These are phyloP conservation scores for Lycophotia porphyrea DNA, from an alignment of 2,888 invertebrate species.

Conservation along the genomic window DNA sequence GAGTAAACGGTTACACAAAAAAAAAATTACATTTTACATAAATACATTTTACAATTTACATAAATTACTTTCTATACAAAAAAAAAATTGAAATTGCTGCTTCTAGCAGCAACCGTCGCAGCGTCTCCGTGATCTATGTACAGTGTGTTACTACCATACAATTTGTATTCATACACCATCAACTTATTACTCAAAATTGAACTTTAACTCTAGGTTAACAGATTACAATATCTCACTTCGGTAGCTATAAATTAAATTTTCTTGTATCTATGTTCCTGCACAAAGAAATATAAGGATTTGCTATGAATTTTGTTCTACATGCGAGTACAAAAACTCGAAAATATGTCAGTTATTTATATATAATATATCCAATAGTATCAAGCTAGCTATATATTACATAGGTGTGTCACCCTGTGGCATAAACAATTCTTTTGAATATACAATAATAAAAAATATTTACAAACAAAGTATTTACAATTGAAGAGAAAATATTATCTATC, in stretches of 20 bases:
- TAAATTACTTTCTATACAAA: neutral
- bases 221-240: neutral
- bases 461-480: constrained; percentile 35
- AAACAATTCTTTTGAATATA: constrained; percentile 54
- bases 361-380: constrained; percentile 54
- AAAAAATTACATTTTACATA: too few species aligned
- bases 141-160: constrained; percentile 79
- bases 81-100: neutral
- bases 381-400: constrained; percentile 64
- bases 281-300: constrained; percentile 16
- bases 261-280: constrained; percentile 1
- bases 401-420: constrained; percentile 48
- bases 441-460: constrained; percentile 46
- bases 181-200: constrained; percentile 55
- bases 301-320: constrained; percentile 4
- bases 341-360: constrained; percentile 34
- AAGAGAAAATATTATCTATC: neutral
- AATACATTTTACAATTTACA: too few species aligned
- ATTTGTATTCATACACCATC: constrained; percentile 82
- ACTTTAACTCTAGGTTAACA: constrained; percentile 58
- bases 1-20: neutral
- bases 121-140: neutral
- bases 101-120: neutral
- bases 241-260: constrained; percentile 32
- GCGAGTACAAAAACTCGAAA: neutral